phyloP scores from a whole-genome alignment of 1,140 invertebrate genomes.

The Drosophila pandora region DNA sequence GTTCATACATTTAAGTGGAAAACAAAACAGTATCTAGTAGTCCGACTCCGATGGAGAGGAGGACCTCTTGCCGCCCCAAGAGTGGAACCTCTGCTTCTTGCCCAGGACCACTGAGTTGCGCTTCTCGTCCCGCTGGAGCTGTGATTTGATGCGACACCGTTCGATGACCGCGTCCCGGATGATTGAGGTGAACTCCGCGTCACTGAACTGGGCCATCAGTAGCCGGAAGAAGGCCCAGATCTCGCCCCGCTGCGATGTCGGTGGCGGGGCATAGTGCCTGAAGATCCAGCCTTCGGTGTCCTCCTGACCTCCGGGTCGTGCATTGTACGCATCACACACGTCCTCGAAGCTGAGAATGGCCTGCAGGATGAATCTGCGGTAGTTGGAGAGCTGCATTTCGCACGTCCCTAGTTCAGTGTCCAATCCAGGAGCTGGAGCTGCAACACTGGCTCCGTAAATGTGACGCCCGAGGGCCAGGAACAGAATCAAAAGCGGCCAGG shows the following conservation, averaged over 20 bases:
- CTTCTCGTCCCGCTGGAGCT: conserved; percentile 75
- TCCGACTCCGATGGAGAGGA: conserved; percentile 28
- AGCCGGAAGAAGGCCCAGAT: conserved; percentile 81
- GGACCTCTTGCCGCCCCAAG: conserved; percentile 83
- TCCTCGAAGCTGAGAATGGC: conserved; percentile 80
- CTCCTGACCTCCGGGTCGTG: conserved; percentile 49
- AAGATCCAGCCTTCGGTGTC: conserved; percentile 55
- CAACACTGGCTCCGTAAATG: conserved; percentile 40
- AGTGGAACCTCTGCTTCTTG: conserved; percentile 83
- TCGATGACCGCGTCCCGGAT: conserved; percentile 78
- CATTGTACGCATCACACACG: conserved; percentile 76
- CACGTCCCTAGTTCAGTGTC: conserved; percentile 62
- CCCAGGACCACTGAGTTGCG: conserved; percentile 78
- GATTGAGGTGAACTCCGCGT: conserved; percentile 68
- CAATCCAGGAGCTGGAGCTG: conserved; percentile 13
- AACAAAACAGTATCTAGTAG: conserved; percentile 34
- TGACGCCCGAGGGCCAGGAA: conserved; percentile 46
- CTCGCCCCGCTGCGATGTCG: conserved; percentile 68
- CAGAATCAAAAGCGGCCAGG: conserved; percentile 52
- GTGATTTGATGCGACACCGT: conserved; percentile 68
- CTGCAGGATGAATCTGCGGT: conserved; percentile 74
- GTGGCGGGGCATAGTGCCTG: conserved; percentile 63
- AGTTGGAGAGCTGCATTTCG: conserved; percentile 72
- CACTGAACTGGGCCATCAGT: conserved; percentile 80
- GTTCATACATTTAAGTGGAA: conserved; percentile 66